Evolutionary conservation across 2,113 vertebrate genomes (phyloP).

Genomic region (Gambusia affinis): DNA sequence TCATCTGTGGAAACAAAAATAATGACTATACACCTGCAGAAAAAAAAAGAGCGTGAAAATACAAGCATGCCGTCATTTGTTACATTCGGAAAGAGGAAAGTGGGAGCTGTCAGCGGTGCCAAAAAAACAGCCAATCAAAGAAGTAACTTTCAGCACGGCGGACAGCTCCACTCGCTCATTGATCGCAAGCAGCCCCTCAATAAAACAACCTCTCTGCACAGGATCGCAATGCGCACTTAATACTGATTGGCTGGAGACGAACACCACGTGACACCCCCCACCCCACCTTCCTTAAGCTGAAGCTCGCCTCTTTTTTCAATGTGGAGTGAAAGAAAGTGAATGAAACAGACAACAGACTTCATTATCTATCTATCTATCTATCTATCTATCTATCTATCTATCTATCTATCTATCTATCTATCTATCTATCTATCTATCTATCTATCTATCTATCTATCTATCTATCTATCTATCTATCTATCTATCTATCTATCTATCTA

Average conservation of each 20-base stretch:
- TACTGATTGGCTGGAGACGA: conserved; percentile 57
- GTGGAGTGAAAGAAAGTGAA: conserved; percentile 43
- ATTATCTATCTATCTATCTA: conserved; percentile 16
- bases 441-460: conserved; percentile 18
- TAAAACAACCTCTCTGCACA: conserved; percentile 67
- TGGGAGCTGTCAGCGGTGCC: conserved; percentile 33
- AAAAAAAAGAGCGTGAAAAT: background rate
- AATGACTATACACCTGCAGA: background rate
- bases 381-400: conserved; percentile 40
- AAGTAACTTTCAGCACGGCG: conserved; percentile 54
- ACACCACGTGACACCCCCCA: conserved; percentile 53
- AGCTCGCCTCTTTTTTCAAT: background rate
- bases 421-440: conserved; percentile 16
- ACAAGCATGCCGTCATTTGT: background rate
- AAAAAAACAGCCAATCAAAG: conserved; percentile 20
- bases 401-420: conserved; percentile 29
- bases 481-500: conserved; percentile 36
- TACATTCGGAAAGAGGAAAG: background rate
- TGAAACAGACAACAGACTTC: conserved; percentile 18
- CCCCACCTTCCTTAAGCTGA: conserved; percentile 35
- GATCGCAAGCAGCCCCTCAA: conserved; percentile 62
- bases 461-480: conserved; percentile 28
- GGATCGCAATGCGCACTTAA: conserved; percentile 80
- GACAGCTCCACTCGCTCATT: conserved; percentile 62
- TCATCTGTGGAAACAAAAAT: background rate